phyloP scores from a whole-genome alignment of 92 coral and sea anemone genomes.

The Palythoa caribaeorum region DNA sequence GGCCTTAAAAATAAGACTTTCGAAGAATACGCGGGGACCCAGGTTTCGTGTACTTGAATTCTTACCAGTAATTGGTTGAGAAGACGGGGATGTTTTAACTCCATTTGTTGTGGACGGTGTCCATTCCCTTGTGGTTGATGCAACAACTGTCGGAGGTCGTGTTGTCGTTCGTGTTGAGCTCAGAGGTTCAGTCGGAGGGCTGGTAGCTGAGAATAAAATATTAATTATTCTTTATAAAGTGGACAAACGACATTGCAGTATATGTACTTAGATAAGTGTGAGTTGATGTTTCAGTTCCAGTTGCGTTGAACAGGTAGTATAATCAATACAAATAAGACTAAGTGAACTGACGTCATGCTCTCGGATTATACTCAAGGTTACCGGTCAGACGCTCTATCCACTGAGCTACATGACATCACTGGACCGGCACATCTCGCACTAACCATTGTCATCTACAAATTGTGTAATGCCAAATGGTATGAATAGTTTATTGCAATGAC shows the following conservation, averaged over 20 bases:
- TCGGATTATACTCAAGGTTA: too few species aligned
- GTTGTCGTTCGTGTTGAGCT: not conserved
- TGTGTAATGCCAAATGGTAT: too few species aligned
- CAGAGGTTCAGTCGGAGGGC: constrained; percentile 7
- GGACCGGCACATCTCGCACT: too few species aligned
- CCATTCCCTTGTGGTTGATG: constrained; percentile 17
- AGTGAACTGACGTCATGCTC: too few species aligned
- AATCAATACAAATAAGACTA: too few species aligned
- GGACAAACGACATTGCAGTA: not conserved
- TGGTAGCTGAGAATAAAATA: constrained; percentile 15
- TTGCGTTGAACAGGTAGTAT: too few species aligned
- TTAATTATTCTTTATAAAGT: not conserved
- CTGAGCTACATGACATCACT: too few species aligned
- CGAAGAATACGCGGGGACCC: too few species aligned
- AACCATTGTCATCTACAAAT: too few species aligned
- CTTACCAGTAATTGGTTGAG: constrained; percentile 20
- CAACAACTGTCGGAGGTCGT: not conserved
- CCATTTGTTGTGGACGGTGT: not conserved
- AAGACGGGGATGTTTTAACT: not conserved
- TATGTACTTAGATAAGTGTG: not conserved
- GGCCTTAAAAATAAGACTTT: too few species aligned
- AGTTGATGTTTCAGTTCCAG: not conserved
- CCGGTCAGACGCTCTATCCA: too few species aligned
- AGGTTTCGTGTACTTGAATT: not conserved
- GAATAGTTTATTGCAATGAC: too few species aligned